These are phyloP conservation scores for Drosophila melanosoma DNA, from an alignment of 2,888 invertebrate genomes.

Conservation along the genomic window DNA sequence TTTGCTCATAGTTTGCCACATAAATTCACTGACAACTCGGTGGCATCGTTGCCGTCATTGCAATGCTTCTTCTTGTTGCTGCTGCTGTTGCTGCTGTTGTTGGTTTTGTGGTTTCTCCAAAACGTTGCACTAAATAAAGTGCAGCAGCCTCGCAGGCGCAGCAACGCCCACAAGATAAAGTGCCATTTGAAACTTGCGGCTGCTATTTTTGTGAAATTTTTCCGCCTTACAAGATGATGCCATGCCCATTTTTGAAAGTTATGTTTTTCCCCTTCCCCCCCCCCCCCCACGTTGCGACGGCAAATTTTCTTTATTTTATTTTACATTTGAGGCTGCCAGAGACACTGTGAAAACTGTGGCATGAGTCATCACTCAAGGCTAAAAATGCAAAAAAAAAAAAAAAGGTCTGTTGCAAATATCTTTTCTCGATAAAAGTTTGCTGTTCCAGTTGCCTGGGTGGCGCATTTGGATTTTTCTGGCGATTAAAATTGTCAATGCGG, in stretches of 20 bases:
- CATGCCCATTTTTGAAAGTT: conserved; percentile 18
- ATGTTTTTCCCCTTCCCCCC: not conserved
- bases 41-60: conserved; percentile 56
- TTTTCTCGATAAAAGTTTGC: conserved; percentile 13
- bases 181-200: conserved; percentile 77
- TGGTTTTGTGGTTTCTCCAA: conserved; percentile 16
- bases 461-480: conserved; percentile 40
- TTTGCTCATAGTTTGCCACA: conserved; percentile 77
- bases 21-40: conserved; percentile 69
- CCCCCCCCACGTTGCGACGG: not conserved
- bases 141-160: conserved; percentile 46
- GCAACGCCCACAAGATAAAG: conserved; percentile 69
- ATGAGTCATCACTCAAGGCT: conserved; percentile 17
- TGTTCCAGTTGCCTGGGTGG: conserved; percentile 5
- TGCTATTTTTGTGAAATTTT: conserved; percentile 41
- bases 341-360: conserved; percentile 5
- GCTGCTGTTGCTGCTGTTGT: conserved; percentile 11
- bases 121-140: conserved; percentile 56
- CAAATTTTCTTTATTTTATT: conserved; percentile 23
- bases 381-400: conserved; percentile 4
- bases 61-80: conserved; percentile 27
- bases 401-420: not conserved
- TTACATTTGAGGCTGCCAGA: conserved; percentile 7
- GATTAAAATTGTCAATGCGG: conserved; percentile 56
- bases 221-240: conserved; percentile 22